Evolutionary conservation across 2,113 vertebrate species (phyloP), one percentile per base, ranked within the genome.

Genomic region (Fulmarus glacialis): DNA sequence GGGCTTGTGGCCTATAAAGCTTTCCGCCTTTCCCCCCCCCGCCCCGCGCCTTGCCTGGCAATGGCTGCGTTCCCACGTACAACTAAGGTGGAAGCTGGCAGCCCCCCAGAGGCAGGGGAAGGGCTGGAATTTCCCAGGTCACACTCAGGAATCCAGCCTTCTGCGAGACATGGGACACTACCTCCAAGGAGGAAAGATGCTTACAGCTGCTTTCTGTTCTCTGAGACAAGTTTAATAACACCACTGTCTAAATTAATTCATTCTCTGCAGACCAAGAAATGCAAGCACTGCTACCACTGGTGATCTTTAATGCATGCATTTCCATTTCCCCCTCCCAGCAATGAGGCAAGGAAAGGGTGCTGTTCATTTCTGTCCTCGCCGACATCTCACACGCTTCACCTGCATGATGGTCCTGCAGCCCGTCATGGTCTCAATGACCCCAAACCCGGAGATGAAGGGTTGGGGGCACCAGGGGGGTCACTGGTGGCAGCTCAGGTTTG

Each of bases 41-140:
- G n/a, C n/a, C n/a, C n/a, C n/a, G n/a, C n/a, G n/a, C n/a, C 67
- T 68, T 82, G 19, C 72, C 80, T 81, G 32, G 48, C 50, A 63
- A 34, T 87, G 53, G 19, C 43, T 89, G 74, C 26, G 19, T 97
- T 95, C 84, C 60, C 53, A 77, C 8, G 6, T 40, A 82, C 34
- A 89, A 45, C 88, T 36, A 71, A 83, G 81, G 91, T 34, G 23
- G 52, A 91, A 56, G 82, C 66, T 78, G 74, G 60, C 43, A 79
- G 63, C 15, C 16, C 27, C 43, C 15, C 24, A 42, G 77, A 87
- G 78, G 66, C 70, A 81, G 24, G 59, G 40, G 23, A 91, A 93
- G 62, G 74, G 60, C 21, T 93, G 92, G 90, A 87, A 91, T 97
- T 93, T 97, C 93, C 64, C 73, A 91, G 87, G 64, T 95, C 67